A percentile compares a stretch with the other conserved stretches of the same genome.
These are phyloP conservation scores for Eumerus sabulonum DNA, from an alignment of 2,888 invertebrate genomes.

Conservation along the genomic window DNA sequence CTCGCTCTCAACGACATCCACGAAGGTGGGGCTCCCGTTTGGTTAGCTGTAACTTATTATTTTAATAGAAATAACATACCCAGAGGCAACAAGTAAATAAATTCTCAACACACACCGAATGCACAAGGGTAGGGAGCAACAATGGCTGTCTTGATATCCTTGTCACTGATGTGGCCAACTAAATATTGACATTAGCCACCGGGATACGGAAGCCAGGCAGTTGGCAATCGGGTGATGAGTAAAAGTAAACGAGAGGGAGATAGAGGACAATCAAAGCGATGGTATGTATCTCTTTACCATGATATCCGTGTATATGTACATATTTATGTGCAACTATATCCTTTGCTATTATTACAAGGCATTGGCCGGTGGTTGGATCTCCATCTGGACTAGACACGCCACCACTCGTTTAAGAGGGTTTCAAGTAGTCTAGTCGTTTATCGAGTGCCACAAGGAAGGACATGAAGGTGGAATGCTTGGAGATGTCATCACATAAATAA, in stretches of 20 bases:
- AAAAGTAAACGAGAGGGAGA: background rate
- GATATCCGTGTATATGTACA: too few relatives aligned
- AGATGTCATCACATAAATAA: conserved; percentile 53
- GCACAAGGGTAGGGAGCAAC: background rate
- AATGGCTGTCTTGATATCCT: background rate
- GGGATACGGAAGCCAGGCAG: too few relatives aligned
- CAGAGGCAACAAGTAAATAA: conserved; percentile 58
- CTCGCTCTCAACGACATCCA: conserved; percentile 19
- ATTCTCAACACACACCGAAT: conserved; percentile 10
- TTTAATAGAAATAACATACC: conserved; percentile 60
- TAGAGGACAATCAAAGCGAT: background rate
- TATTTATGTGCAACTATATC: conserved; percentile 26
- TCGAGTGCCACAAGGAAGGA: conserved; percentile 24
- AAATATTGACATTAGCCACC: conserved; percentile 43
- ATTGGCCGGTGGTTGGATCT: background rate
- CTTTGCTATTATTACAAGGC: conserved; percentile 45
- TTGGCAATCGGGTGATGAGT: too few relatives aligned
- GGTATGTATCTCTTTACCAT: conserved; percentile 18
- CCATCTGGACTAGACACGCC: conserved; percentile 21
- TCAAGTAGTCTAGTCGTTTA: conserved; percentile 21
- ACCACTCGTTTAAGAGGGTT: conserved; percentile 21
- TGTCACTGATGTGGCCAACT: conserved; percentile 31
- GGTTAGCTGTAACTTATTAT: conserved; percentile 54
- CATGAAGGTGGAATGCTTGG: conserved; percentile 33
- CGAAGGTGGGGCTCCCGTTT: conserved; percentile 27